Evolutionary conservation across 2,888 invertebrate species (phyloP), one percentile per base, ranked within the genome.

Genomic region (Drosophila emarginata): DNA sequence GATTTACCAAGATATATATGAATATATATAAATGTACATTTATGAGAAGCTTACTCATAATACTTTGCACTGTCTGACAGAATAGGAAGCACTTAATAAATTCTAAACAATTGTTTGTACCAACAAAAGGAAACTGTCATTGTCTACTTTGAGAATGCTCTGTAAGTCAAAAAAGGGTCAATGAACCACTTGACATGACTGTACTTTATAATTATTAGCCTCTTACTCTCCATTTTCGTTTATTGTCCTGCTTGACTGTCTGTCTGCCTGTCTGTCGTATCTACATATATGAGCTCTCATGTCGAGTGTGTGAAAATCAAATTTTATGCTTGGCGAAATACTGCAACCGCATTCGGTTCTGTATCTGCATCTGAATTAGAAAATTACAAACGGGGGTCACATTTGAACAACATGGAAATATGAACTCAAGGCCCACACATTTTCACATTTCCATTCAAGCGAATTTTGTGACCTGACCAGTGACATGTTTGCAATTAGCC

Each of bases 11-110:
- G 67, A 67, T 59, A 70, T 70, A 54, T 66, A 54, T 32, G 59
- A 5, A 51, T 51, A 21, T 18, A 21, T 2, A 21, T 12, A 11
- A 18, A 21, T 21, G 11, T 39, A 54, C 54, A 36, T 39, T 36
- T 50, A 39, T 32, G 32, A 32, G 32, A 11, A 32, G 32, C 11
- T 32, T 32, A 50, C 45, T 72, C 58, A 58, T 60, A 70, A 70
- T 67, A 65, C 64, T 66, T 71, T 68, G 64, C 64, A 74, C 79
- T 84, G 78, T 62, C 72, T 74, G 72, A 62, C 79, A 70, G 65
- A 68, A 64, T 72, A 81, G 85, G 87, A 87, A 85, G 85, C 81
- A 81, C 87, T 82, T 82, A 84, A 82, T 82, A 82, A 87, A 81
- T 87, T 72, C 87, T 64, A 79, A 80, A 67, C 81, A 87, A 87